phyloP scores from a whole-genome alignment of 2,888 invertebrate genomes.

The Ophraella communa region DNA sequence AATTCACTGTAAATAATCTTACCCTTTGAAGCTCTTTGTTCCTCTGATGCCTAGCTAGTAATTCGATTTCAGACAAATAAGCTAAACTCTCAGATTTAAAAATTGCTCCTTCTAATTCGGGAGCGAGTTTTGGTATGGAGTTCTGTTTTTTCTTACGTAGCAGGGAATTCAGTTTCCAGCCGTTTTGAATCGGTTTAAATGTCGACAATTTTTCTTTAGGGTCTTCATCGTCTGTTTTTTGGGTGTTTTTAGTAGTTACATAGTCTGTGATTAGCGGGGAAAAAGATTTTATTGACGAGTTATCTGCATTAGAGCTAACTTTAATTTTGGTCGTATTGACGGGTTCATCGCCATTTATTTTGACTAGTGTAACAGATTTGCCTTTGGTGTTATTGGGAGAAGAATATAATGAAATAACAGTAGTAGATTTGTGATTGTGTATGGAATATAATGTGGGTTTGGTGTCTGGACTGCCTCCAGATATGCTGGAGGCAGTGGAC shows the following conservation, averaged over 20 bases:
- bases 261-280: conserved; percentile 30
- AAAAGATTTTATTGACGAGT: conserved; percentile 6
- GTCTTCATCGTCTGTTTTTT: conserved; percentile 9
- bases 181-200: conserved; percentile 31
- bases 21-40: conserved; percentile 63
- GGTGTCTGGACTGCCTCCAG: conserved; percentile 55
- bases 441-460: conserved; percentile 57
- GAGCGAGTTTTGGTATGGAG: conserved; percentile 56
- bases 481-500: conserved; percentile 59
- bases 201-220: conserved; percentile 26
- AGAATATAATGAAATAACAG: conserved; percentile 59
- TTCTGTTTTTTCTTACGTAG: conserved; percentile 55
- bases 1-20: conserved; percentile 48
- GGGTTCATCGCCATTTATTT: conserved; percentile 51
- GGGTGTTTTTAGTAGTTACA: conserved; percentile 19
- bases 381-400: conserved; percentile 50
- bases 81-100: conserved; percentile 63
- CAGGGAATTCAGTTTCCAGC: conserved; percentile 55
- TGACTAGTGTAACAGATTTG: conserved; percentile 59
- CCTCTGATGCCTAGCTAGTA: conserved; percentile 62
- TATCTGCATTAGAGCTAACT: conserved; percentile 18
- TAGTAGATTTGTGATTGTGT: conserved; percentile 58
- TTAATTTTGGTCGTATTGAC: conserved; percentile 32
- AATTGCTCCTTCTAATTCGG: conserved; percentile 62
- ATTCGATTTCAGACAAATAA: conserved; percentile 61